A percentile compares a stretch with the other conserved stretches of the same genome.
These are phyloP conservation scores for Athetis lepigone DNA, from an alignment of 2,888 invertebrate species.

Conservation along the genomic window DNA sequence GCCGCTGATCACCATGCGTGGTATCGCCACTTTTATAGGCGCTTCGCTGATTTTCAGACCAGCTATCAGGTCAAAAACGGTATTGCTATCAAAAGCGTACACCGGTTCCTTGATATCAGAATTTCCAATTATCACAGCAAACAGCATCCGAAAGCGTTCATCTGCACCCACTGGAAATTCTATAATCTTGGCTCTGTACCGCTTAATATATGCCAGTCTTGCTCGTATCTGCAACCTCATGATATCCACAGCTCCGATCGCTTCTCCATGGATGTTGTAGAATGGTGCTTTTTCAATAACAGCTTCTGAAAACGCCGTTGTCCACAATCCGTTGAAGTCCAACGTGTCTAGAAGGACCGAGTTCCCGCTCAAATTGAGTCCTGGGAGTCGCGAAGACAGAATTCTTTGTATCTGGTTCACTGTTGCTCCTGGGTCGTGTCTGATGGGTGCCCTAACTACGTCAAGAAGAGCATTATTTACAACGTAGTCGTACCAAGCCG, in stretches of 20 bases:
- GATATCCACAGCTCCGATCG: conserved; percentile 58
- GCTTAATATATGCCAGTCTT: conserved; percentile 38
- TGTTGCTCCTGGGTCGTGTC: conserved; percentile 30
- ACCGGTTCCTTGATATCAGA: conserved; percentile 11
- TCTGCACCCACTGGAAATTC: conserved; percentile 59
- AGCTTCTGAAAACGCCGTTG: conserved; percentile 57
- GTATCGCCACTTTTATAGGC: conserved; percentile 61
- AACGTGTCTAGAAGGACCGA: conserved; percentile 62
- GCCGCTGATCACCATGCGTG: conserved; percentile 52
- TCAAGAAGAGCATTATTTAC: conserved; percentile 44
- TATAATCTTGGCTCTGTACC: conserved; percentile 37
- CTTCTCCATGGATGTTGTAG: conserved; percentile 48
- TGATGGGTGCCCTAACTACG: conserved; percentile 49
- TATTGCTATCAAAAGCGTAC: not conserved
- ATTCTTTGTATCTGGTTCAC: conserved; percentile 36
- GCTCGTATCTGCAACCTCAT: conserved; percentile 57
- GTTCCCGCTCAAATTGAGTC: conserved; percentile 57
- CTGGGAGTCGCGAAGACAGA: conserved; percentile 41
- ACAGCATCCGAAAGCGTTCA: conserved; percentile 54
- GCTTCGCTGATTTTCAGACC: conserved; percentile 35
- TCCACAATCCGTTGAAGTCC: conserved; percentile 61
- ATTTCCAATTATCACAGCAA: conserved; percentile 31
- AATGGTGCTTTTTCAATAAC: conserved; percentile 56
- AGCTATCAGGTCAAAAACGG: conserved; percentile 35
- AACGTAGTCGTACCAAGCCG: conserved; percentile 56